Conservation (phyloP, 2,113 vertebrate genomes). For the Varanus komodoensis region DNA sequence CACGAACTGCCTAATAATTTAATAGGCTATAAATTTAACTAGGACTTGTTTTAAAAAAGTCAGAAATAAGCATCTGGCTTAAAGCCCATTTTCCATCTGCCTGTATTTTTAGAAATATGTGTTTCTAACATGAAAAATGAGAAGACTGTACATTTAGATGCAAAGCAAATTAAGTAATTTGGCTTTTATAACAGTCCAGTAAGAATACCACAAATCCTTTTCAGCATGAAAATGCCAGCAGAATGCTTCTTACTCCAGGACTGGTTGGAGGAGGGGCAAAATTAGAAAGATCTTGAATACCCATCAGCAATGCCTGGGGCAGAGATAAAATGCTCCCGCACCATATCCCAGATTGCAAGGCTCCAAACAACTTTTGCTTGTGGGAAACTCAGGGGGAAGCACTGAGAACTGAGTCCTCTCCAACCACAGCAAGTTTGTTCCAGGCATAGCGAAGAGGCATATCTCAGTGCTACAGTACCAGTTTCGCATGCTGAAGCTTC, state of each 20-base stretch:
- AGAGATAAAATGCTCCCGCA: neutral
- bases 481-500: too few species aligned
- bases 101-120: constrained; percentile 54
- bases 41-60: constrained; percentile 61
- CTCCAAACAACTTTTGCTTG: neutral
- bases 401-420: neutral
- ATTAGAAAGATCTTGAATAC: constrained; percentile 2
- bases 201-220: constrained; percentile 43
- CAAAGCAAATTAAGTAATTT: constrained; percentile 36
- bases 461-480: neutral
- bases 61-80: constrained; percentile 58
- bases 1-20: constrained; percentile 76
- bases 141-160: neutral
- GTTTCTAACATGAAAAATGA: constrained; percentile 41
- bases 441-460: neutral
- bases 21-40: constrained; percentile 67
- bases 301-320: neutral
- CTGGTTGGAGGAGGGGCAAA: neutral
- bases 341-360: neutral
- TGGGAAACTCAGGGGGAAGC: neutral
- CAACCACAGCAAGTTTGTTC: neutral
- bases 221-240: constrained; percentile 2
- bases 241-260: constrained; percentile 9
- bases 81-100: constrained; percentile 50
- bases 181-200: constrained; percentile 48